Evolutionary conservation across 2,113 vertebrate species (phyloP), one percentile per base, ranked within the genome.

Genomic region (Oreotragus oreotragus): DNA sequence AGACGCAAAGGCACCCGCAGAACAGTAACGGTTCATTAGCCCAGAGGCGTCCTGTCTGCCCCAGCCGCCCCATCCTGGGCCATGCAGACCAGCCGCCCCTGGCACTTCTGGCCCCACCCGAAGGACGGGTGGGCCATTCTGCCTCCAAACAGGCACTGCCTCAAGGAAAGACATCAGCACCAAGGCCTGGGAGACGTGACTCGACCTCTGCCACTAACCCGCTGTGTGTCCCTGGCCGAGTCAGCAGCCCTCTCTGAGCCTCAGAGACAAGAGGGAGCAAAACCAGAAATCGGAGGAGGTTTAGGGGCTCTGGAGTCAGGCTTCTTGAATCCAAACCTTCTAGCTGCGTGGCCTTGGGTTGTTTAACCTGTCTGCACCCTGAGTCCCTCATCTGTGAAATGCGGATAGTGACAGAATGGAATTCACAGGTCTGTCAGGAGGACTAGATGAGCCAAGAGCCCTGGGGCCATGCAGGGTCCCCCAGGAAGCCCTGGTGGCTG

Each of bases 381-480:
- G 3, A 14, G 36, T 15, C 19, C 30, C 45, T 87, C 87, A n/a
- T 28, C 27, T 19, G 47, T 83, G 57, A 66, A 57, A 83, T 2
- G 43, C 23, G 57, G 30, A 25, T 7, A 14, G 21, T 0, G 55
- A 13, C 60, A 92, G 70, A 19, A n/a, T 4, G 0, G 1, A 43
- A 11, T 19, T 14, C 33, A 13, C 39, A 7, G 49, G 8, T 17
- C 2, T 2, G 7, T 1, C 6, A 30, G 57, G 49, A 30, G 47
- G 12, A 21, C 7, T 13, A 21, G 23, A 33, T 1, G 39, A 76
- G 45, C 49, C 14, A 47, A 77, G 36, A 5, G 15, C 15, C 70
- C 70, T 30, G 12, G 1, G 60, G 62, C 10, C 7, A 2, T 0
- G 0, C 9, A 1, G 23, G 60, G 28, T 6, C 1, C 49, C 45